phyloP scores from a whole-genome alignment of 2,888 invertebrate genomes.

The Drosophila monieri region DNA sequence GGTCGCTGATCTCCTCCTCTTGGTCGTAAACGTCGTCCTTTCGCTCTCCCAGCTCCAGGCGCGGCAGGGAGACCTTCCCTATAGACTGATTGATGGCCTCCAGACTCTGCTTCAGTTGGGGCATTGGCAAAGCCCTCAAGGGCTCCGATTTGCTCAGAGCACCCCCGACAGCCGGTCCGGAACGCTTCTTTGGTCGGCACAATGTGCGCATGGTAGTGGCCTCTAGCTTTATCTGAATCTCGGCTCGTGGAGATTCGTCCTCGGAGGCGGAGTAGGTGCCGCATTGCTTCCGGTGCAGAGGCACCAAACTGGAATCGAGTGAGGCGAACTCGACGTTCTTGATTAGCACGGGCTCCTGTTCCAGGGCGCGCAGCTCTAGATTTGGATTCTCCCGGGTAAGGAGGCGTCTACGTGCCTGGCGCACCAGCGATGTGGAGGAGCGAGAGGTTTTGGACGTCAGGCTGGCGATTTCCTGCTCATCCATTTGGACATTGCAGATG shows the following conservation, averaged over 20 bases:
- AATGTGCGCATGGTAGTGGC: constrained; percentile 55
- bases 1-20: constrained; percentile 26
- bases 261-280: constrained; percentile 39
- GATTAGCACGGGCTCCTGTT: not conserved
- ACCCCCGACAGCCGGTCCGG: constrained; percentile 20
- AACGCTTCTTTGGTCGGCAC: constrained; percentile 50
- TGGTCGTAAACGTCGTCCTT: constrained; percentile 16
- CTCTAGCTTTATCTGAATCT: constrained; percentile 59
- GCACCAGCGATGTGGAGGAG: constrained; percentile 55
- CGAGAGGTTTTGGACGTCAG: constrained; percentile 33
- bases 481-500: constrained; percentile 53
- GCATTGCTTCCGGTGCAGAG: constrained; percentile 5
- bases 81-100: constrained; percentile 46
- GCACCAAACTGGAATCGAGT: constrained; percentile 20
- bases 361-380: constrained; percentile 32
- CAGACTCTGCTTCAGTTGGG: constrained; percentile 51
- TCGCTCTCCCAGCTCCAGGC: constrained; percentile 20
- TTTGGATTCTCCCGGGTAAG: constrained; percentile 52
- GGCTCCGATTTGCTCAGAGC: constrained; percentile 35
- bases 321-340: constrained; percentile 6
- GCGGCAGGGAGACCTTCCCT: constrained; percentile 24
- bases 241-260: constrained; percentile 41
- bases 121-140: constrained; percentile 43
- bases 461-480: constrained; percentile 38
- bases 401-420: constrained; percentile 55